phyloP scores from a whole-genome alignment of 2,797 vertebrate genomes.

The Thamnophis elegans region DNA sequence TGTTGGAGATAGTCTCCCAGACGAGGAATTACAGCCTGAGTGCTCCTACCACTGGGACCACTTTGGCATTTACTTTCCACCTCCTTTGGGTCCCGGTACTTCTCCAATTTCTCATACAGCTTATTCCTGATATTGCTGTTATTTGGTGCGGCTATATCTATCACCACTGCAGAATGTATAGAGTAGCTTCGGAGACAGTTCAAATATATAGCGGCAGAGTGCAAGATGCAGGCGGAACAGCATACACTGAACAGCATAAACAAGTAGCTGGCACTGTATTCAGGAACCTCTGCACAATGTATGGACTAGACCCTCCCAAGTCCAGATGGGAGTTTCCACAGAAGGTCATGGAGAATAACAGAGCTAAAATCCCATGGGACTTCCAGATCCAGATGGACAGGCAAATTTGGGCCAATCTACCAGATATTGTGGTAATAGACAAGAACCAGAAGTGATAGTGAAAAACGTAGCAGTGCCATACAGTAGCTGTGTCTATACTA shows the following conservation, averaged over 20 bases:
- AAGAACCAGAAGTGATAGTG: neutral
- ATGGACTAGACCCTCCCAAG: neutral
- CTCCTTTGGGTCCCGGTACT: neutral
- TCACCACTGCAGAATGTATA: neutral
- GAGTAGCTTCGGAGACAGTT: neutral
- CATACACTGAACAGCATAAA: neutral
- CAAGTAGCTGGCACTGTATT: neutral
- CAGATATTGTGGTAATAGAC: neutral
- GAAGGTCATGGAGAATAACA: neutral
- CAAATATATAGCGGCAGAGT: neutral
- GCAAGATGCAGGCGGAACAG: neutral
- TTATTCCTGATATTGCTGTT: neutral
- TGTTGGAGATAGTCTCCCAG: neutral
- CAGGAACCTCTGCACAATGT: neutral
- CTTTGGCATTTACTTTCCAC: neutral
- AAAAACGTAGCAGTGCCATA: neutral
- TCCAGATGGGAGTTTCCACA: neutral
- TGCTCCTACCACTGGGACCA: neutral
- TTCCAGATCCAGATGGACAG: neutral
- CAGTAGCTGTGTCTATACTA: neutral
- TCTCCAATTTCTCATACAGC: neutral
- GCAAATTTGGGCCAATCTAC: neutral
- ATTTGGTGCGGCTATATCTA: neutral
- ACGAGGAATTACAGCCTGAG: neutral
- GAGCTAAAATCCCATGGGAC: neutral